A percentile compares a stretch with the other conserved stretches of the same genome.
These are phyloP conservation scores for Lampris megalopsis DNA, from an alignment of 2,113 vertebrate species.

Conservation along the genomic window DNA sequence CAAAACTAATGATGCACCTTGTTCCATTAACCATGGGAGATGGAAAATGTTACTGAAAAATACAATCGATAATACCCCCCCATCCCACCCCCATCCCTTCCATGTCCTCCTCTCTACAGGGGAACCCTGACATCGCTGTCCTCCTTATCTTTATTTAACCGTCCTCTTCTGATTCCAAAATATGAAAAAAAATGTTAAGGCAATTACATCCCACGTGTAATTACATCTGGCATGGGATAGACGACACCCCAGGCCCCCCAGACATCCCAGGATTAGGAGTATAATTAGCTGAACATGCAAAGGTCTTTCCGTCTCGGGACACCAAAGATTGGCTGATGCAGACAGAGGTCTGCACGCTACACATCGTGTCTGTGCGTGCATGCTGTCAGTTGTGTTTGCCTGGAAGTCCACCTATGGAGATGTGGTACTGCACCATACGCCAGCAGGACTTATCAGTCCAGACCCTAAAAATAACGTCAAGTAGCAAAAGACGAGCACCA, in stretches of 20 bases:
- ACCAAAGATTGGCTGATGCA: not conserved
- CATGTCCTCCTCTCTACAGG: not conserved
- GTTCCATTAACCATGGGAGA: constrained; percentile 40
- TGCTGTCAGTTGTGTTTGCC: no score
- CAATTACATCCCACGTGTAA: constrained; percentile 22
- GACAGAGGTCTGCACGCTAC: not conserved
- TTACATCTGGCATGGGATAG: constrained; percentile 14
- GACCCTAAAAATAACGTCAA: constrained; percentile 37
- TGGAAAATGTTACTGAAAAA: not conserved
- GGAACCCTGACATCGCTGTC: constrained; percentile 9
- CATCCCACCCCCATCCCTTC: not conserved
- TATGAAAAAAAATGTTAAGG: not conserved
- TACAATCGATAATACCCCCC: constrained; percentile 8
- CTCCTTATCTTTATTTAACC: constrained; percentile 2
- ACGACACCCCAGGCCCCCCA: not conserved
- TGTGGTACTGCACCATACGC: constrained; percentile 18
- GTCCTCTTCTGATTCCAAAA: constrained; percentile 13
- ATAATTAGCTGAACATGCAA: constrained; percentile 27
- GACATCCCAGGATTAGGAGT: constrained; percentile 1
- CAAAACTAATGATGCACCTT: constrained; percentile 7
- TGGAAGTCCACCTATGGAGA: not conserved
- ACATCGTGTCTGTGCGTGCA: not conserved
- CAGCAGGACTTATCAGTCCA: constrained; percentile 19
- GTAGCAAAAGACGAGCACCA: constrained; percentile 5
- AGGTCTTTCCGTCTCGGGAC: constrained; percentile 10